Evolutionary conservation across 2,797 vertebrate genomes (phyloP), one percentile per base, ranked within the genome.

Genomic region (Lithobates pipiens): DNA sequence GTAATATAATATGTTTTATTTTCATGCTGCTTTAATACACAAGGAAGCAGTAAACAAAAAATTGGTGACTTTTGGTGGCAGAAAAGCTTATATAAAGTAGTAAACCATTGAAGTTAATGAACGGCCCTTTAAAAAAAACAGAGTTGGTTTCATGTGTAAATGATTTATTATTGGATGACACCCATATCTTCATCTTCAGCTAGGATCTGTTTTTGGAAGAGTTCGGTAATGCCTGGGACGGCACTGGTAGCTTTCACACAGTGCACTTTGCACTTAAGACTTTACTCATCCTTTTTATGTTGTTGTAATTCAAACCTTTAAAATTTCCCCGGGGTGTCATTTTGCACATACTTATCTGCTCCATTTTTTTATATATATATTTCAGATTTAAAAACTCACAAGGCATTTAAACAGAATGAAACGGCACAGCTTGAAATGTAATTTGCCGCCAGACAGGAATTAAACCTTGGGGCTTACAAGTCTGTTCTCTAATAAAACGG

Each of bases 361-460:
- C 13, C 6, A 27, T 42, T 78, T 67, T 36, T 61, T 77, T 61
- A 15, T 57, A 57, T 25, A 65, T 65, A 65, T 18, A 21, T 69
- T 50, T 44, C 44, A 27, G 25, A 27, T 67, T 16, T 46, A 10
- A 67, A 65, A 44, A 42, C 42, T 70, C 27, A 11, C 36, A 9
- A 69, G 65, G 61, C 63, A 70, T 70, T 27, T 54, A 27, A 71
- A 57, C 32, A 13, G 10, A 71, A 71, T 71, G 67, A 80, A 71
- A 15, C 16, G 32, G 15, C 70, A 80, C 84, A 85, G 77, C 84
- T 80, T 85, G 84, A 76, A 85, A 69, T 74, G 71, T 68, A 39
- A 80, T 69, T 29, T 63, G 29, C 69, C 36, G 44, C 77, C 61
- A 80, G 77, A 85, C 77, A 74, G 77, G 73, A 82, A 82, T 63